Evolutionary conservation across 1,140 invertebrate species (phyloP), one percentile per base, ranked within the genome.

Genomic region (Euglossa dilemma): DNA sequence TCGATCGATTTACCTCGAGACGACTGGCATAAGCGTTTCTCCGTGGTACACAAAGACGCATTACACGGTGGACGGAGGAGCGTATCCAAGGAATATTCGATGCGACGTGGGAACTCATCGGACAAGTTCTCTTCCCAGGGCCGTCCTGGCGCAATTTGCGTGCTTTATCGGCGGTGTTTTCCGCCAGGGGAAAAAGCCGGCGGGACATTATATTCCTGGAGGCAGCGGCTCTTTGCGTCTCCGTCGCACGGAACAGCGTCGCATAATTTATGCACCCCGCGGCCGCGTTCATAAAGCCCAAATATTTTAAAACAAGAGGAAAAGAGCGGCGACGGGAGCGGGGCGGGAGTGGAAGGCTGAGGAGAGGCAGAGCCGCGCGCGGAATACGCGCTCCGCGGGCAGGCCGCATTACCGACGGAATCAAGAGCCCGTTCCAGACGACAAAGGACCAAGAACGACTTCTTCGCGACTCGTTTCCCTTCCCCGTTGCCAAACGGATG

Each of bases 251-350:
- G 81, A 85, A 86, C 63, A 81, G 70, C 80, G 64, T 81, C 80
- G 67, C 81, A 86, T 92, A 93, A 93, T 93, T 92, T 93, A 92
- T 93, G 92, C 92, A 93, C 92, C 92, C 92, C 87, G 89, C 79
- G 85, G 87, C 86, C 83, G 80, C 90, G 84, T 89, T 91, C 92
- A 91, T 91, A 91, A 92, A 91, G 90, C 83, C 90, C 89, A 92
- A 92, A 92, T 92, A 92, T 93, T 93, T 93, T 91, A 90, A 92
- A 92, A 91, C 89, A 90, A 89, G 87, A 88, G 89, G 89, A 92
- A 92, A 91, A 91, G 91, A 84, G 83, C 85, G 78, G 9, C 36
- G 36, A 14, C 36, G 28, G 36, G 90, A 90, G 83, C 20, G 28
- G 90, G 90, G 83, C 20, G 28, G 28, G 25, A 14, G 12, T 16